Conservation (phyloP, 2,113 vertebrate species). For the Manacus vitellinus region DNA sequence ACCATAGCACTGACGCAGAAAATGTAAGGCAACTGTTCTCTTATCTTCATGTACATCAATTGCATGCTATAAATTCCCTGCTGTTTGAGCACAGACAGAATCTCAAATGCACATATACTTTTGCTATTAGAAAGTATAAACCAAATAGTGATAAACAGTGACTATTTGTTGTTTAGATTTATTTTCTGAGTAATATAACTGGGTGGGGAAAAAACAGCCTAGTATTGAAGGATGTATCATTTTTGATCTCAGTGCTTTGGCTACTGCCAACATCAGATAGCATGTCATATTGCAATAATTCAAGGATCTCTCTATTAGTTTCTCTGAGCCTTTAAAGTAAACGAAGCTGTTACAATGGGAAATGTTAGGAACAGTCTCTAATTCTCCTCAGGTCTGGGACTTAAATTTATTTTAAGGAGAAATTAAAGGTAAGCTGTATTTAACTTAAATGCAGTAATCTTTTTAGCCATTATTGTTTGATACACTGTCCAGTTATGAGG, state of each 20-base stretch:
- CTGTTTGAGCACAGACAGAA: conserved; percentile 67
- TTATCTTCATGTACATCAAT: conserved; percentile 68
- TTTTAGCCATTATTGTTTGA: conserved; percentile 26
- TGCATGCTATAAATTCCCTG: conserved; percentile 73
- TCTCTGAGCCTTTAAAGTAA: conserved; percentile 78
- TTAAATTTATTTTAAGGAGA: conserved; percentile 72
- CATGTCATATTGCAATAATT: conserved; percentile 79
- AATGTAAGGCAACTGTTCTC: conserved; percentile 69
- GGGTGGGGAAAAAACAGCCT: conserved; percentile 32
- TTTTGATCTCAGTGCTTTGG: conserved; percentile 80
- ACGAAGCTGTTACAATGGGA: conserved; percentile 67
- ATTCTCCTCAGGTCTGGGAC: conserved; percentile 62
- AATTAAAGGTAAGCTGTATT: conserved; percentile 73
- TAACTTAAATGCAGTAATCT: conserved; percentile 71
- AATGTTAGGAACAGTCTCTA: conserved; percentile 68
- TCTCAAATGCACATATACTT: conserved; percentile 75
- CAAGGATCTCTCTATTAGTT: conserved; percentile 82
- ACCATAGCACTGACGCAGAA: conserved; percentile 34
- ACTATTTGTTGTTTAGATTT: conserved; percentile 80
- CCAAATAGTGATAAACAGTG: conserved; percentile 73
- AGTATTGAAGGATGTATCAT: conserved; percentile 77
- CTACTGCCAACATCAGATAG: conserved; percentile 76
- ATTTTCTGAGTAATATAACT: conserved; percentile 75
- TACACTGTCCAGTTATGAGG: background rate
- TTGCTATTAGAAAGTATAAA: conserved; percentile 79